Base-by-base conservation (phyloP, 2,888 invertebrate species). In the Sabellastarte sp. region DNA sequence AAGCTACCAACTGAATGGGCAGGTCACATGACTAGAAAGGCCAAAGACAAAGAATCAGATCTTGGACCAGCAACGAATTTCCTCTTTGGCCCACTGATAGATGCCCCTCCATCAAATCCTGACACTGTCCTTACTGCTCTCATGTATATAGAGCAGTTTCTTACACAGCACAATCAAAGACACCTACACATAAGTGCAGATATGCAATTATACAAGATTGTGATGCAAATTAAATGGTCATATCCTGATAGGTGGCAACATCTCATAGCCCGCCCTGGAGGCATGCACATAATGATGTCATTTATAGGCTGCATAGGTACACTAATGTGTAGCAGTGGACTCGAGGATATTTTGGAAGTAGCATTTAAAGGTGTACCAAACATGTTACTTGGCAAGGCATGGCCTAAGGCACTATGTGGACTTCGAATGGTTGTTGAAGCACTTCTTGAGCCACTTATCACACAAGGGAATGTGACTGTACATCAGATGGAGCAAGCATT, bases 361-460 rank as follows among this genome's bases (percentile, higher is more conserved):
- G 33, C 62, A 31, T 65, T 62, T 55, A 50, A 50, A 10, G 65
- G 65, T 31, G 32, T 63, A 5, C 3, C 50, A 3, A 30, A 30
- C 20, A 59, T 59, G 33, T n/a, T 65, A 15, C 64, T 64, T 59
- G 63, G 59, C 3, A 65, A 65, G 55, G 59, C 59, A 53, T 65
- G 55, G 65, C 20, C 53, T 29, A 51, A 52, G 29, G 65, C 59
- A 1, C 31, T 65, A n/a, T 30, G 63, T 26, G 63, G 32, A 33
- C 60, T 59, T 5, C 53, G 60, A 3, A 65, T 65, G 63, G 63
- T 64, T 24, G 15, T 41, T 2, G 41, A 28, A 28, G 52, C 51
- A 2, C 61, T 63, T 10, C 31, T 63, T 20, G 29, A 60, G 50
- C 29, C 10, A 15, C 26, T 29, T 52, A 5, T 60, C 29, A 20